Conservation (phyloP, 2,113 vertebrate species). For the Dipodomys stephensi region DNA sequence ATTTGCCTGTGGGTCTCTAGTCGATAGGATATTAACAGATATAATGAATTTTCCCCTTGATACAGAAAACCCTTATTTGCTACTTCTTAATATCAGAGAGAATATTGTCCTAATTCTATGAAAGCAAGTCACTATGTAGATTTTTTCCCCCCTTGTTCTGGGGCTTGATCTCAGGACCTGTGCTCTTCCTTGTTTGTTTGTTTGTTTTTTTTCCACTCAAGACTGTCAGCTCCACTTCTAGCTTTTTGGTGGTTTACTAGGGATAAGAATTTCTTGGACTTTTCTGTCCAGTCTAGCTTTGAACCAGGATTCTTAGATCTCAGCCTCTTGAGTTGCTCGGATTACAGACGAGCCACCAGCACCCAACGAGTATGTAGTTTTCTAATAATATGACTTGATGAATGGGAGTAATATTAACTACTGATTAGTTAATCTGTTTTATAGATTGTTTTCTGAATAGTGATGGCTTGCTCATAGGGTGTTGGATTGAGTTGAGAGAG, state of each 20-base stretch:
- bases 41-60: not conserved
- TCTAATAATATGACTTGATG: not conserved
- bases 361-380: not conserved
- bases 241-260: too few species aligned
- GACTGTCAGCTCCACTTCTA: too few species aligned
- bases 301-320: too few species aligned
- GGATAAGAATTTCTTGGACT: too few species aligned
- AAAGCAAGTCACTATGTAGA: not conserved
- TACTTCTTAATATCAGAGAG: constrained; percentile 14
- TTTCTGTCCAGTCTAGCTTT: too few species aligned
- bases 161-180: too few species aligned
- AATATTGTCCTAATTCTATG: constrained; percentile 13
- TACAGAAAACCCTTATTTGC: not conserved
- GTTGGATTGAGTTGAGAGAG: not conserved
- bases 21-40: not conserved
- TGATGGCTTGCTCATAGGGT: not conserved
- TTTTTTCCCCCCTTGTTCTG: too few species aligned
- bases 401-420: not conserved
- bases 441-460: not conserved
- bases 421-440: not conserved
- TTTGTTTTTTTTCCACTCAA: too few species aligned
- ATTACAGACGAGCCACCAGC: too few species aligned
- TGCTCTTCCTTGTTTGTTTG: too few species aligned
- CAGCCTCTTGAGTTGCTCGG: too few species aligned
- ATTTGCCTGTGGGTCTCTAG: not conserved